phyloP scores from a whole-genome alignment of 2,888 invertebrate genomes.

The Ornithoptera alexandrae region DNA sequence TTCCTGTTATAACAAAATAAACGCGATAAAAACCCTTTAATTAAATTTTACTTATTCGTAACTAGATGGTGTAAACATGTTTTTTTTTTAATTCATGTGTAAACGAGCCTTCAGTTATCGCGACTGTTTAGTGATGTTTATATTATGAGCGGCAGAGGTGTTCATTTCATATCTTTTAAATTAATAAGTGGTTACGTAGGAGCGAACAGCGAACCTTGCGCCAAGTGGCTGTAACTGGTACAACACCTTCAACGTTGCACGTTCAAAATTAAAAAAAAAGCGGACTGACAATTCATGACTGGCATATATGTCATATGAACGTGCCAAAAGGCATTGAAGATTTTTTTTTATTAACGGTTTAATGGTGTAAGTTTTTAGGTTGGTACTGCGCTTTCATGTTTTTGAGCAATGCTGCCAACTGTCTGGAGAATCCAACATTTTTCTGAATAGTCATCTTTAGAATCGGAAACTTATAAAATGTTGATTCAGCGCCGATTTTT shows the following conservation, averaged over 20 bases:
- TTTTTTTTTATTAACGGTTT: background rate
- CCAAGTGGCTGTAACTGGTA: background rate
- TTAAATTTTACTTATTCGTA: no score
- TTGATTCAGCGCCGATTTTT: no score
- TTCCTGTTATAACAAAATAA: no score
- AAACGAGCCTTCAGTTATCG: background rate
- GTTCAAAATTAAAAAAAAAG: background rate
- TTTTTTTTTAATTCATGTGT: background rate
- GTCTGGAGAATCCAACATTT: background rate
- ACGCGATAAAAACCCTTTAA: no score
- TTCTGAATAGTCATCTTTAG: no score
- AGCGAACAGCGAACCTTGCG: background rate
- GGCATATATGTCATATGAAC: background rate
- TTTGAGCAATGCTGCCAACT: background rate
- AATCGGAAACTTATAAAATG: no score
- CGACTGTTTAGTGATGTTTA: background rate
- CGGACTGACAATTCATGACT: background rate
- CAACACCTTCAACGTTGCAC: background rate
- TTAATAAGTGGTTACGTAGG: background rate
- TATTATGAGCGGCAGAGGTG: background rate
- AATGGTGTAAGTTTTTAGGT: conserved; percentile 2
- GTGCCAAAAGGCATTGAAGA: background rate
- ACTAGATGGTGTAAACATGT: background rate
- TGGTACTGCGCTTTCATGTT: background rate
- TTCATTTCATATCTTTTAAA: background rate